Evolutionary conservation across 2,888 invertebrate species (phyloP).

Genomic region (Operophtera brumata): DNA sequence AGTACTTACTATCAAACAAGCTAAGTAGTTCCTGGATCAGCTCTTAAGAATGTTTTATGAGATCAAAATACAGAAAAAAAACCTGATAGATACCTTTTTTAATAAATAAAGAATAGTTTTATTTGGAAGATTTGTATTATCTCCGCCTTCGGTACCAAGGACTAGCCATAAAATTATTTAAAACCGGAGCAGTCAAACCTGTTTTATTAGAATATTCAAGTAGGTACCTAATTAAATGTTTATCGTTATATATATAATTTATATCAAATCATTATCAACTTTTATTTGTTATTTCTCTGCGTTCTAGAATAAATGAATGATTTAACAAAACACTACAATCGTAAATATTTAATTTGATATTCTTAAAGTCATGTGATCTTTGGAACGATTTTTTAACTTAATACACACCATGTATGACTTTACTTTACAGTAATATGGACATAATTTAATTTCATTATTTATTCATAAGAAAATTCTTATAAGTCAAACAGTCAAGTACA

Average conservation of each 20-base stretch:
- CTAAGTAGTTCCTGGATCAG: slow-evolving; percentile 17
- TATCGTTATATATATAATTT: slow-evolving; percentile 1
- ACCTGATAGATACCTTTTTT: slow-evolving; percentile 1
- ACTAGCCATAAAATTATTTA: slow-evolving; percentile 12
- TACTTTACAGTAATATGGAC: no score
- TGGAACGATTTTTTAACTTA: background rate
- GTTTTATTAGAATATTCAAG: slow-evolving; percentile 15
- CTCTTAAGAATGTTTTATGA: slow-evolving; percentile 7
- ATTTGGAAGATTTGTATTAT: slow-evolving; percentile 6
- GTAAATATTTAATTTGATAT: background rate
- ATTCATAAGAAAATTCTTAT: no score
- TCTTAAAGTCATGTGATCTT: background rate
- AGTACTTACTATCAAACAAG: background rate
- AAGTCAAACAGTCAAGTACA: no score
- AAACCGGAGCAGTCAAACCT: slow-evolving; percentile 16
- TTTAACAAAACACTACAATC: background rate
- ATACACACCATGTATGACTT: no score
- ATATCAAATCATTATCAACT: slow-evolving; percentile 2
- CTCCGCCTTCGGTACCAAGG: background rate
- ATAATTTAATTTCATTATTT: no score
- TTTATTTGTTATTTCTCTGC: background rate
- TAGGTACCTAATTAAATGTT: background rate
- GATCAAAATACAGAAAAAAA: slow-evolving; percentile 4
- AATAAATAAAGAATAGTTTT: background rate
- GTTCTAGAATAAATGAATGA: background rate